phyloP scores from a whole-genome alignment of 2,113 vertebrate species.

The Sphaerodactylus townsendi region DNA sequence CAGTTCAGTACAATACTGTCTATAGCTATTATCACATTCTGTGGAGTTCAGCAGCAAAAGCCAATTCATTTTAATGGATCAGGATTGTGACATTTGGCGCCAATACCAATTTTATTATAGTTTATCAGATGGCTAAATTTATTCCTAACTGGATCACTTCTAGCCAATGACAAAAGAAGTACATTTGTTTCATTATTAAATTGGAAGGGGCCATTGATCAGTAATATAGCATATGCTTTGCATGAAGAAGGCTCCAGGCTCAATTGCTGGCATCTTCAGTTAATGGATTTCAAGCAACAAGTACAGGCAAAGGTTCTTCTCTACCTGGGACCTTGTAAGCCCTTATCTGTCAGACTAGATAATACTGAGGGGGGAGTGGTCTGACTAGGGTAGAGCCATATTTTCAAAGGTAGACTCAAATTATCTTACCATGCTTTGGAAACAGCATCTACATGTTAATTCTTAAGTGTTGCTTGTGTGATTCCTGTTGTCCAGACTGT shows the following conservation, averaged over 20 bases:
- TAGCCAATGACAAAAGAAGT: not conserved
- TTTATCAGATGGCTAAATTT: conserved; percentile 45
- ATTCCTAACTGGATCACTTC: conserved; percentile 34
- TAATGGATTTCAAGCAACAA: no score
- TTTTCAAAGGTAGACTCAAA: not conserved
- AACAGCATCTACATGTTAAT: not conserved
- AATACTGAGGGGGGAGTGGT: no score
- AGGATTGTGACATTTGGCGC: not conserved
- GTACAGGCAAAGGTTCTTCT: no score
- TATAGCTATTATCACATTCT: not conserved
- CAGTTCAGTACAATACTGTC: not conserved
- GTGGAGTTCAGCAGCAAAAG: not conserved
- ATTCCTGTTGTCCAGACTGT: not conserved
- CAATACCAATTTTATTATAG: conserved; percentile 35
- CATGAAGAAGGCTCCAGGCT: no score
- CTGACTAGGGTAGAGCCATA: no score
- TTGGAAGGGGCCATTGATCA: no score
- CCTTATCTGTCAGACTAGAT: no score
- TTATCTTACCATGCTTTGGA: not conserved
- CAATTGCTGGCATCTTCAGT: no score
- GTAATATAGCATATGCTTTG: no score
- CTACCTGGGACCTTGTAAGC: no score
- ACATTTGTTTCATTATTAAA: not conserved
- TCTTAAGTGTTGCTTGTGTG: not conserved
- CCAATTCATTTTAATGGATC: not conserved